Evolutionary conservation across 2,888 invertebrate genomes (phyloP).

Genomic region (Oxyteleia sp.): DNA sequence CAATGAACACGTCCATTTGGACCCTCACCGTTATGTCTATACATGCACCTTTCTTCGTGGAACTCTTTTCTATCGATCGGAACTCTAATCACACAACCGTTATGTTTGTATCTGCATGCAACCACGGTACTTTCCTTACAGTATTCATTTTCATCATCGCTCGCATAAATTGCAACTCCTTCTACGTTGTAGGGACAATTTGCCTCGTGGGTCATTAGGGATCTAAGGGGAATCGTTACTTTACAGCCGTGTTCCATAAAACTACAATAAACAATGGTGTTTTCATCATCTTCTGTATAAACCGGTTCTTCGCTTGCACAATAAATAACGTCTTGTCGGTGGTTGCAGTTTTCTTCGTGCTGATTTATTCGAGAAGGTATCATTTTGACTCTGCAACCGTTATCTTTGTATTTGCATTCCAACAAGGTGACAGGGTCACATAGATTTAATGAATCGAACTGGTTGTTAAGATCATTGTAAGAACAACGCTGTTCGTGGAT

Average conservation of each 20-base stretch:
- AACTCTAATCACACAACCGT: slow-evolving; percentile 81
- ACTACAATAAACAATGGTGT: slow-evolving; percentile 76
- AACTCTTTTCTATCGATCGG: slow-evolving; percentile 73
- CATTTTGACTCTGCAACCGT: slow-evolving; percentile 22
- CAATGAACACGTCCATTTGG: slow-evolving; percentile 39
- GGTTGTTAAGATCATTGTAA: slow-evolving; percentile 75
- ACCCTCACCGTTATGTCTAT: slow-evolving; percentile 37
- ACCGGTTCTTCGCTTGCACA: neutral
- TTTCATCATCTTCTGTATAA: slow-evolving; percentile 41
- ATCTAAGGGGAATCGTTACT: slow-evolving; percentile 81
- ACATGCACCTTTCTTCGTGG: slow-evolving; percentile 83
- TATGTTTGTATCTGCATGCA: slow-evolving; percentile 79
- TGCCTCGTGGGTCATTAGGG: slow-evolving; percentile 78
- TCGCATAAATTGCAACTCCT: slow-evolving; percentile 29
- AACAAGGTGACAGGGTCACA: neutral
- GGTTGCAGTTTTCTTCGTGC: slow-evolving; percentile 15
- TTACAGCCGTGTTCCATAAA: slow-evolving; percentile 80
- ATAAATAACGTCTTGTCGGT: neutral
- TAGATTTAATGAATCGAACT: slow-evolving; percentile 1
- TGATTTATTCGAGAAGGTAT: neutral
- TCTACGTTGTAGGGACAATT: slow-evolving; percentile 79
- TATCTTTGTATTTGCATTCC: slow-evolving; percentile 7
- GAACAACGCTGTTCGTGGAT: slow-evolving; percentile 81
- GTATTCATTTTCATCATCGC: slow-evolving; percentile 32
- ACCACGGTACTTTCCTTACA: slow-evolving; percentile 27